phyloP scores from a whole-genome alignment of 2,113 vertebrate genomes.

The Arizona elegans region DNA sequence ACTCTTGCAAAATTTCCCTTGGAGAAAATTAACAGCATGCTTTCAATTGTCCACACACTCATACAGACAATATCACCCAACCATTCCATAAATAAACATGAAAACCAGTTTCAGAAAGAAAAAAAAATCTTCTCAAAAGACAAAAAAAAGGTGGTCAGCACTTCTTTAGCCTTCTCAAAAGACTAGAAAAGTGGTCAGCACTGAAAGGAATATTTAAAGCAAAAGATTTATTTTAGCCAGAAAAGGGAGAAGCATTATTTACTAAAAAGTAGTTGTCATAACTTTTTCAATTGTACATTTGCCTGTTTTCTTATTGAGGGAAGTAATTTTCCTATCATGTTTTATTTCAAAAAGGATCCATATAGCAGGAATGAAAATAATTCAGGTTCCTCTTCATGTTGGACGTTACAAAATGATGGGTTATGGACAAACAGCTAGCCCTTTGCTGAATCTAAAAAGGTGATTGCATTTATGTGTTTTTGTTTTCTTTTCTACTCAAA shows the following conservation, averaged over 20 bases:
- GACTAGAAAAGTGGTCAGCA: background rate
- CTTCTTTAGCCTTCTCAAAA: background rate
- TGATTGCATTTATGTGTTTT: slow-evolving; percentile 18
- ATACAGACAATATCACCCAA: background rate
- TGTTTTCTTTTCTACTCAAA: background rate
- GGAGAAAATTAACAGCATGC: background rate
- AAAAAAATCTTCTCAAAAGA: background rate
- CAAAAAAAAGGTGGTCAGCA: background rate
- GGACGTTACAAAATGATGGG: slow-evolving; percentile 68
- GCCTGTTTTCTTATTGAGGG: background rate
- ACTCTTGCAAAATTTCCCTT: background rate
- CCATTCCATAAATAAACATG: background rate
- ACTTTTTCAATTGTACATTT: slow-evolving; percentile 1
- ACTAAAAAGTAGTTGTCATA: background rate
- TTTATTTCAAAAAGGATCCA: slow-evolving; percentile 57
- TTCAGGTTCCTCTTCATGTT: slow-evolving; percentile 46
- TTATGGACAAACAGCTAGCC: slow-evolving; percentile 25
- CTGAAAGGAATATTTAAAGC: background rate
- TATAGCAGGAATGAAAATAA: slow-evolving; percentile 66
- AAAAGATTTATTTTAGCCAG: background rate
- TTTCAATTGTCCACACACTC: background rate
- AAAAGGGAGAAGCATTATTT: background rate
- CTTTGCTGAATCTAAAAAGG: slow-evolving; percentile 46
- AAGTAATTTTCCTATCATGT: background rate
- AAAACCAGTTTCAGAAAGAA: background rate